These are phyloP conservation scores for Mohoua ochrocephala DNA, from an alignment of 2,113 vertebrate species.

Conservation along the genomic window DNA sequence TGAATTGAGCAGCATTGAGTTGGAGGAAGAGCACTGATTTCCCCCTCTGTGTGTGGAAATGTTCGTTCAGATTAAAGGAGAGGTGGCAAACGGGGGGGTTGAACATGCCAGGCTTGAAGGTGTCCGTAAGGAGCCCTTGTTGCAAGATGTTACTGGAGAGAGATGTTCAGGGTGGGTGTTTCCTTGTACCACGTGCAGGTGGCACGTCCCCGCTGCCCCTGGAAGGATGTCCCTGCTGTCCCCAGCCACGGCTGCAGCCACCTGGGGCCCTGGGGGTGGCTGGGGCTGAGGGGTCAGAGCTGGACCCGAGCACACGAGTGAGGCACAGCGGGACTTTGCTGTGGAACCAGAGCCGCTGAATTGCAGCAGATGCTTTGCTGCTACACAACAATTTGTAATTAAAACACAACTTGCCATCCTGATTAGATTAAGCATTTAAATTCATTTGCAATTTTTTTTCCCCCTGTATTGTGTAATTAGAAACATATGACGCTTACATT, in stretches of 20 bases:
- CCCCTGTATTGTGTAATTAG: slow-evolving; percentile 50
- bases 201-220: accelerated
- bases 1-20: neutral
- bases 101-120: accelerated
- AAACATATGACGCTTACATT: slow-evolving; percentile 46
- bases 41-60: neutral
- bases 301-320: accelerated
- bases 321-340: neutral
- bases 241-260: neutral
- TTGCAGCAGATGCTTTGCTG: neutral
- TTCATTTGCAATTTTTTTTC: slow-evolving; percentile 14
- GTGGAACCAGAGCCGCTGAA: neutral
- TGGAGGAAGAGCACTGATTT: neutral
- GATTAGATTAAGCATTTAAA: slow-evolving; percentile 49
- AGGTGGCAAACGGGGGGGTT: accelerated
- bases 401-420: slow-evolving; percentile 37
- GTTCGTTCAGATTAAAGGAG: neutral
- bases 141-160: accelerated
- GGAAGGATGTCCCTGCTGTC: neutral
- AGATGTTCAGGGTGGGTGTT: neutral
- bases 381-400: slow-evolving; percentile 37
- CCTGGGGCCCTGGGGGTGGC: accelerated
- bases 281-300: neutral
- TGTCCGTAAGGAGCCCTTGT: neutral
- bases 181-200: neutral